Evolutionary conservation across 1,140 invertebrate genomes (phyloP).

Genomic region (Drosophila ficusphila): DNA sequence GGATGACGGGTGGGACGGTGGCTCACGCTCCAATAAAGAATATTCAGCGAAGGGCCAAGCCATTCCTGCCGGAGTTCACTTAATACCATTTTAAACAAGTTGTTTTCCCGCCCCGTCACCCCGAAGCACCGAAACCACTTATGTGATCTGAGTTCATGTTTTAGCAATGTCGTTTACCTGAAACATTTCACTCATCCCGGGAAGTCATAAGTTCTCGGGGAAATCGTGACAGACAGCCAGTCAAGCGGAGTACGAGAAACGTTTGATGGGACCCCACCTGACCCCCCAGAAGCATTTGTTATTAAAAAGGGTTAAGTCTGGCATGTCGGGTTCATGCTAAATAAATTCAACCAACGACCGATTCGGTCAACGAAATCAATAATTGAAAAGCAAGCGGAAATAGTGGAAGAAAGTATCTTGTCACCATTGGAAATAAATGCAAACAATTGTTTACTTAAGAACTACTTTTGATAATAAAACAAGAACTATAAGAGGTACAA

Average conservation of each 20-base stretch:
- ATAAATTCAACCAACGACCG: neutral
- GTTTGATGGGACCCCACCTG: constrained; percentile 15
- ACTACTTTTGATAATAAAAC: no score
- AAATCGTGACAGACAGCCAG: constrained; percentile 28
- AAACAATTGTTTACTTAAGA: neutral
- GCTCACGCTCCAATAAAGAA: constrained; percentile 38
- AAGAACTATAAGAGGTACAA: neutral
- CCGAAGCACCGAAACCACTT: neutral
- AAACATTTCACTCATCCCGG: constrained; percentile 51
- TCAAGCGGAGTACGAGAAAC: constrained; percentile 15
- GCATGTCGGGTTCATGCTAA: neutral
- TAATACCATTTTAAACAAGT: constrained; percentile 58
- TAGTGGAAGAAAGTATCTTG: neutral
- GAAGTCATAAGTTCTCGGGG: constrained; percentile 27
- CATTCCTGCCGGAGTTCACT: constrained; percentile 3
- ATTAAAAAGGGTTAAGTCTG: constrained; percentile 44
- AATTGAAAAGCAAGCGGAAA: neutral
- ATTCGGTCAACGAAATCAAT: constrained; percentile 9
- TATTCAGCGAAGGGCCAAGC: neutral
- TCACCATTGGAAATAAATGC: no score
- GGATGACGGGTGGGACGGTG: constrained; percentile 13
- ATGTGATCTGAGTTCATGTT: constrained; percentile 8
- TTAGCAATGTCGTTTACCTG: constrained; percentile 47
- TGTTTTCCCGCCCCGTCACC: constrained; percentile 12
- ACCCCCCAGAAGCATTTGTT: constrained; percentile 35